phyloP scores from a whole-genome alignment of 2,113 vertebrate species.

The Hypocryptadius cinnamomeus region DNA sequence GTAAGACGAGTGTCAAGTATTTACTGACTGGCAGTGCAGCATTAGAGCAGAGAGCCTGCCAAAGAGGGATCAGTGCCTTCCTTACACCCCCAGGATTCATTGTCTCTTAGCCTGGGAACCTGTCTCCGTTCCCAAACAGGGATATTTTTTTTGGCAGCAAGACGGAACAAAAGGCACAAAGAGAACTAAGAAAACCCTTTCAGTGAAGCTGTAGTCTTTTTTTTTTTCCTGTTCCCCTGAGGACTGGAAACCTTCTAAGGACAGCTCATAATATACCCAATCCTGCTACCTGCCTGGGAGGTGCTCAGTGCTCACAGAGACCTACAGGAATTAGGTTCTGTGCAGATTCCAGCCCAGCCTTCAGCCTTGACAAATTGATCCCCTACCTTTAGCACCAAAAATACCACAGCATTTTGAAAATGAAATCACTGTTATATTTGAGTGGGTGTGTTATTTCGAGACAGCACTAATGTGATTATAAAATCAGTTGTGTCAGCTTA shows the following conservation, averaged over 20 bases:
- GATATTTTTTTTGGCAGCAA: constrained; percentile 66
- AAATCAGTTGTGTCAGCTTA: constrained; percentile 57
- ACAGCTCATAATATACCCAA: background rate
- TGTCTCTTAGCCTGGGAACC: constrained; percentile 65
- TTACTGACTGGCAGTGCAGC: background rate
- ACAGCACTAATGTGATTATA: constrained; percentile 50
- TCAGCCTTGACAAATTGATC: background rate
- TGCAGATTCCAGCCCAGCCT: background rate
- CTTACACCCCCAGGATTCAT: constrained; percentile 51
- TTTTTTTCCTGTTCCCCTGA: background rate
- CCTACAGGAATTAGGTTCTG: background rate
- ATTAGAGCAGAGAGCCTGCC: background rate
- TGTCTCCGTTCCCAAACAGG: constrained; percentile 56
- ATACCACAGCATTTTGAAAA: constrained; percentile 31
- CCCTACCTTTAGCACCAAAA: constrained; percentile 21
- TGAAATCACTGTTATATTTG: constrained; percentile 32
- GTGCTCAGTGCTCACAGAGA: background rate
- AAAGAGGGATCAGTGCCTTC: constrained; percentile 39
- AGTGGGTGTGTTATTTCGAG: constrained; percentile 53
- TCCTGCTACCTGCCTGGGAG: background rate
- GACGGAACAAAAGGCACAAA: constrained; percentile 59
- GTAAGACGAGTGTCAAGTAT: background rate
- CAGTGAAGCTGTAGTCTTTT: background rate
- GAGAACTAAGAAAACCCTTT: constrained; percentile 54
- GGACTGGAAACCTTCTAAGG: background rate